Base-by-base conservation (phyloP, 2,888 invertebrate species). In the Nymphalis polychloros region DNA sequence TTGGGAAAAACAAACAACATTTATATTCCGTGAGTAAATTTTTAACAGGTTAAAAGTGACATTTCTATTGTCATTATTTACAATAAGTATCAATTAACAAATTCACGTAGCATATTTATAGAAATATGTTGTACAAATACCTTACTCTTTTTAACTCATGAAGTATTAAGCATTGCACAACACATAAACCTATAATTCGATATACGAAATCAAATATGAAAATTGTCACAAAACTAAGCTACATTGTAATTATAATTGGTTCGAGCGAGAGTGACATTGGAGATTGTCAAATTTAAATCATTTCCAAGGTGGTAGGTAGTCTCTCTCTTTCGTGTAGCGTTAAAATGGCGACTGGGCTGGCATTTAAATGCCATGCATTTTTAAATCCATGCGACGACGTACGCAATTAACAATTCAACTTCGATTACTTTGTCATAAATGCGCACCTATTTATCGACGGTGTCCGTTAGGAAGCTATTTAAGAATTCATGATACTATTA, bases 331-430 rank as follows among this genome's bases (percentile, higher is more conserved):
- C 84, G 83, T 82, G 82, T 84, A 86, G 88, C 82, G 82, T 86
- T 85, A 88, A 90, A 89, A 90, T 90, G 91, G 92, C 91, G 90
- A 80, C 86, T 80, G 81, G 80, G 84, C 84, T 92, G 92, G 88
- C 91, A 92, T 92, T 92, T 92, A 92, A 92, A 92, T 92, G 92
- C 91, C 92, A 92, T 89, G 86, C 88, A 85, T 91, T 92, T 92
- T 92, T 91, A 90, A 88, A 91, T 87, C 88, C 89, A 87, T 86
- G n/a, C n/a, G n/a, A 79, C 87, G 83, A 84, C 86, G 85, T 84
- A 86, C 82, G 86, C 85, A 92, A 91, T 92, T 90, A 91, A 88
- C 86, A 87, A 88, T 88, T 86, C 83, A 81, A 85, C 82, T 87
- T 87, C 89, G 87, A 88, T 90, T 87, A 89, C 88, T 88, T 88